These are phyloP conservation scores for Spialia ferax DNA, from an alignment of 2,888 invertebrate species.

Conservation along the genomic window DNA sequence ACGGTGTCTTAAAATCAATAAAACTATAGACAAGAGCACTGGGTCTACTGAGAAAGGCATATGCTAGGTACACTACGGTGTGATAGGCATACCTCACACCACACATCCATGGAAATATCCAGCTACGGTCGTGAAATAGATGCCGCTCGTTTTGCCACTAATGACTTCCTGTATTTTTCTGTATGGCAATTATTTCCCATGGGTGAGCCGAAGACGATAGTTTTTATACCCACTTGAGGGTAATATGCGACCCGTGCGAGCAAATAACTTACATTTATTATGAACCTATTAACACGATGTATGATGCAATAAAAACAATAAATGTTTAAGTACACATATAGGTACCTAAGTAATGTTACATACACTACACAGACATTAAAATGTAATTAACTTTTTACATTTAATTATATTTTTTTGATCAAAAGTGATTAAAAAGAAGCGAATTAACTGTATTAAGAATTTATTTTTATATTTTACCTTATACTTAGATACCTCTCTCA, in stretches of 20 bases:
- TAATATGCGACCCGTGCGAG: conserved; percentile 38
- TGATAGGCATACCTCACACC: conserved; percentile 51
- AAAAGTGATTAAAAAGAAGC: too few relatives aligned
- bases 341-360: conserved; percentile 2
- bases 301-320: conserved; percentile 37
- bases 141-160: conserved; percentile 78
- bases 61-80: conserved; percentile 54
- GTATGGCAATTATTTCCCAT: conserved; percentile 80
- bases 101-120: conserved; percentile 51
- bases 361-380: conserved; percentile 16
- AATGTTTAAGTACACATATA: conserved; percentile 17
- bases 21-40: background rate
- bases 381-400: conserved; percentile 23
- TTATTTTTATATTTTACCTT: too few relatives aligned
- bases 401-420: conserved; percentile 22
- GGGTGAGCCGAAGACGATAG: conserved; percentile 71
- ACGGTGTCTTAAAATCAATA: too few relatives aligned
- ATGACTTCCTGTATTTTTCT: conserved; percentile 85
- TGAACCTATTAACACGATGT: conserved; percentile 35
- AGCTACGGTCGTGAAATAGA: conserved; percentile 75
- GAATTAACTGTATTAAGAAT: too few relatives aligned
- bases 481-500: background rate
- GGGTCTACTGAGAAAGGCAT: background rate
- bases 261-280: conserved; percentile 44
- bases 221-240: conserved; percentile 33